A percentile compares a stretch with the other conserved stretches of the same genome.
These are phyloP conservation scores for Scolanthus callimorphus DNA, from an alignment of 92 coral and sea anemone species.

Conservation along the genomic window DNA sequence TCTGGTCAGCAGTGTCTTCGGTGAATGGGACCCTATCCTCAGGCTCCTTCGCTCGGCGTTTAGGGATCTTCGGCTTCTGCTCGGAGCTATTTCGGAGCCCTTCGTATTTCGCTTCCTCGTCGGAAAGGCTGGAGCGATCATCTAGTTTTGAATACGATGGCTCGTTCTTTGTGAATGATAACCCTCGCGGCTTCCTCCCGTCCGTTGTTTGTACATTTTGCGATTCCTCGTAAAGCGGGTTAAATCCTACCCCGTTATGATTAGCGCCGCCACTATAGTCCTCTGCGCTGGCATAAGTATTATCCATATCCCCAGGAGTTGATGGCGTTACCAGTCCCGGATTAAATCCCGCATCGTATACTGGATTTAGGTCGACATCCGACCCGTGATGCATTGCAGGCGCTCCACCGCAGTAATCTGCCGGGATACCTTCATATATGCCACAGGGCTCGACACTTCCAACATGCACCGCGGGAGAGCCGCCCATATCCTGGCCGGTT, in stretches of 20 bases:
- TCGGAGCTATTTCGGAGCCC: conserved; percentile 30
- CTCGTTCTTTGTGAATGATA: conserved; percentile 11
- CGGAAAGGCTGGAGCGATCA: conserved; percentile 8
- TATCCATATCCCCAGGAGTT: background rate
- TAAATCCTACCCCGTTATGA: conserved; percentile 22
- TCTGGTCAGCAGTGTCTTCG: conserved; percentile 3
- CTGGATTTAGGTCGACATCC: conserved; percentile 25
- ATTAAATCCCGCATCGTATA: conserved; percentile 26
- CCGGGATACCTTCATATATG: conserved; percentile 19
- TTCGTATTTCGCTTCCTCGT: background rate
- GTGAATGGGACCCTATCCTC: conserved; percentile 8
- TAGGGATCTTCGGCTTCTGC: conserved; percentile 7
- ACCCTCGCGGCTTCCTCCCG: conserved; percentile 16
- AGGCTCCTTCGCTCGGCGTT: background rate
- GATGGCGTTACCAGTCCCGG: background rate
- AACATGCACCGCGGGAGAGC: conserved; percentile 17
- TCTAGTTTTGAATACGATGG: conserved; percentile 28
- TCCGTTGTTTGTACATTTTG: background rate
- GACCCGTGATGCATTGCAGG: background rate
- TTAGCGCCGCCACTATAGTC: conserved; percentile 3
- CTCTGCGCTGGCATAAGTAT: conserved; percentile 9
- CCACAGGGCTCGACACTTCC: background rate
- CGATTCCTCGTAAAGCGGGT: conserved; percentile 43
- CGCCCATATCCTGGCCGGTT: conserved; percentile 3
- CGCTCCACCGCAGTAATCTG: conserved; percentile 7